These are phyloP conservation scores for Carapus acus DNA, from an alignment of 2,797 vertebrate species.

Conservation along the genomic window DNA sequence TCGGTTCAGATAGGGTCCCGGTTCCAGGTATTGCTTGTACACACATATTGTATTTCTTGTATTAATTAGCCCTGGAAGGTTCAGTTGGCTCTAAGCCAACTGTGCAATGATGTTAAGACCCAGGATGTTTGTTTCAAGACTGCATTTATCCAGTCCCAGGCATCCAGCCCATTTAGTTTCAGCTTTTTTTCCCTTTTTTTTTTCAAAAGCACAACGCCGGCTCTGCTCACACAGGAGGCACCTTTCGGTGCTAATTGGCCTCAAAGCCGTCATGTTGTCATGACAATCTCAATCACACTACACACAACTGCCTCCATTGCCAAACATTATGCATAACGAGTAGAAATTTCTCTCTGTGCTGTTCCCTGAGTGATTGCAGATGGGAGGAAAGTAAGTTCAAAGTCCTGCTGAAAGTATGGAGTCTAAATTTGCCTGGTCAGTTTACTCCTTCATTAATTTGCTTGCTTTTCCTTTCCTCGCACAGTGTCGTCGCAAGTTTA, in stretches of 20 bases:
- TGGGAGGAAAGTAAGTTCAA: constrained; percentile 29
- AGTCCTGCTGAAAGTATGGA: constrained; percentile 21
- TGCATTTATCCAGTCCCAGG: not conserved
- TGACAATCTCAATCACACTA: constrained; percentile 10
- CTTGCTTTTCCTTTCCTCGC: constrained; percentile 45
- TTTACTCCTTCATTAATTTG: constrained; percentile 54
- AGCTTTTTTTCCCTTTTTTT: too few species aligned
- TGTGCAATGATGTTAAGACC: too few species aligned
- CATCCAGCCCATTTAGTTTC: constrained; percentile 7
- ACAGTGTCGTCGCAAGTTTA: constrained; percentile 41
- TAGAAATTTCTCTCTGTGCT: constrained; percentile 8
- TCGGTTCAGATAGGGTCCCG: too few species aligned
- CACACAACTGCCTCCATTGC: not conserved
- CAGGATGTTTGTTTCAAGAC: too few species aligned
- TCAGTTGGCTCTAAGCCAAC: not conserved
- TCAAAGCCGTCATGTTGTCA: constrained; percentile 7
- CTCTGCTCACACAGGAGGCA: constrained; percentile 1
- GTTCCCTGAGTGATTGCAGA: not conserved
- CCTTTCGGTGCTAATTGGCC: constrained; percentile 6
- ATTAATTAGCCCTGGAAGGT: not conserved
- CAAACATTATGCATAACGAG: not conserved
- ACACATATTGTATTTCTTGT: too few species aligned
- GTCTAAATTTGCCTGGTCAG: constrained; percentile 28
- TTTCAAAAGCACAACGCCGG: not conserved
- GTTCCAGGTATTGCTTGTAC: too few species aligned